Evolutionary conservation across 2,888 invertebrate genomes (phyloP).

Genomic region (Onthophagus sagittarius): DNA sequence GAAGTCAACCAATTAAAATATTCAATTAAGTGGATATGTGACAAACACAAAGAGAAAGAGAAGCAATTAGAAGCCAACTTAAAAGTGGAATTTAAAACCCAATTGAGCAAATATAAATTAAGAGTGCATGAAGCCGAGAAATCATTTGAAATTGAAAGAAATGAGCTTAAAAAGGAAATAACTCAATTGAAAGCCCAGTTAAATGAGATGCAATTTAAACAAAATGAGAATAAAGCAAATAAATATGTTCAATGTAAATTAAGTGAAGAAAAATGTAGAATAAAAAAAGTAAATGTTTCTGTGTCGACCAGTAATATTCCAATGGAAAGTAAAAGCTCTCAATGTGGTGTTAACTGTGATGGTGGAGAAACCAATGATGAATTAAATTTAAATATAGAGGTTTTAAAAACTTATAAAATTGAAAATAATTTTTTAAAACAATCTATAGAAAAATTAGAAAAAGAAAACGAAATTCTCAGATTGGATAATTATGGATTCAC

Average conservation of each 20-base stretch:
- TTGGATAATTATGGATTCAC: conserved; percentile 25
- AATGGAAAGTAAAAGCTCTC: conserved; percentile 12
- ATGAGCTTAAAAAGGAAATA: conserved; percentile 31
- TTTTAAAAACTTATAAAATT: neutral
- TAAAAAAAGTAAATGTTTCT: neutral
- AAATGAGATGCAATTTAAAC: conserved; percentile 17
- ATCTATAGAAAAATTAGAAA: conserved; percentile 18
- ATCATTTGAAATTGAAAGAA: conserved; percentile 32
- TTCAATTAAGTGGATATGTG: conserved; percentile 20
- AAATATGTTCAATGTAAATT: conserved; percentile 17
- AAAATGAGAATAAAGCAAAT: conserved; percentile 1
- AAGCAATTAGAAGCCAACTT: conserved; percentile 25
- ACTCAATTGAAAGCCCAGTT: neutral
- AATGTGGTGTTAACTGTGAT: conserved; percentile 1
- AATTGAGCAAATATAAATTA: conserved; percentile 32
- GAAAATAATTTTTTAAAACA: conserved; percentile 15
- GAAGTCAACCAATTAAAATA: conserved; percentile 11
- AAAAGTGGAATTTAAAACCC: conserved; percentile 28
- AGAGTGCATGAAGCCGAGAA: conserved; percentile 31
- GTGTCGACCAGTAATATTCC: neutral
- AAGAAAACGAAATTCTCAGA: conserved; percentile 26
- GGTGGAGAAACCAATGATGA: neutral
- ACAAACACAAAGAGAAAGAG: conserved; percentile 22
- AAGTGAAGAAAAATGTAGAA: neutral
- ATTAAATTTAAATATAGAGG: conserved; percentile 14